These are phyloP conservation scores for Selenia dentaria DNA, from an alignment of 2,888 invertebrate genomes.

Conservation along the genomic window DNA sequence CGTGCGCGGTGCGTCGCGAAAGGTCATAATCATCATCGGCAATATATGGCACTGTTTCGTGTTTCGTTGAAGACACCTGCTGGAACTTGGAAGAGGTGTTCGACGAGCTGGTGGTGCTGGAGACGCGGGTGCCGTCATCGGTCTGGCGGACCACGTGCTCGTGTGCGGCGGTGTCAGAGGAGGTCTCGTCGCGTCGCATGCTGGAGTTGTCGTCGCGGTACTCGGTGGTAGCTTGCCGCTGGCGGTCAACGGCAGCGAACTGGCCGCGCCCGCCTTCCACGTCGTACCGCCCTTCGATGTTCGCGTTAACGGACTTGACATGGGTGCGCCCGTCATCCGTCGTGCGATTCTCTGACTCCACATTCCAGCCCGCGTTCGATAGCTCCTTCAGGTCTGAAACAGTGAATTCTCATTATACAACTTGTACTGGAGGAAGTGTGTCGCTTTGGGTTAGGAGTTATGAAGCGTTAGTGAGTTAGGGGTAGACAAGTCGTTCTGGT, in stretches of 20 bases:
- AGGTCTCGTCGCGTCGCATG: conserved; percentile 65
- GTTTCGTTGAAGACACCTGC: conserved; percentile 61
- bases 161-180: conserved; percentile 63
- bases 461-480: conserved; percentile 73
- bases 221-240: conserved; percentile 79
- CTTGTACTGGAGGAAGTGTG: background rate
- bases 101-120: conserved; percentile 67
- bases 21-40: conserved; percentile 56
- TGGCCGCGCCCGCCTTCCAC: conserved; percentile 87
- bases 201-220: conserved; percentile 71
- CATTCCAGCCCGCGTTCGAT: conserved; percentile 87
- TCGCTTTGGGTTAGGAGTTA: conserved; percentile 53
- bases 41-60: conserved; percentile 64
- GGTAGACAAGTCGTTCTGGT: conserved; percentile 50
- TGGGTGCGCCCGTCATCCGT: conserved; percentile 87
- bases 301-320: conserved; percentile 84
- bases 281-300: conserved; percentile 86
- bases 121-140: conserved; percentile 66
- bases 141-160: conserved; percentile 69
- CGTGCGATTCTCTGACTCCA: conserved; percentile 85
- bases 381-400: conserved; percentile 76
- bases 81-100: conserved; percentile 62
- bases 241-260: conserved; percentile 86
- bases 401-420: conserved; percentile 9
- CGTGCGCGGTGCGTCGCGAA: conserved; percentile 35